phyloP scores from a whole-genome alignment of 1,140 invertebrate species.

The Hycleus cichorii region DNA sequence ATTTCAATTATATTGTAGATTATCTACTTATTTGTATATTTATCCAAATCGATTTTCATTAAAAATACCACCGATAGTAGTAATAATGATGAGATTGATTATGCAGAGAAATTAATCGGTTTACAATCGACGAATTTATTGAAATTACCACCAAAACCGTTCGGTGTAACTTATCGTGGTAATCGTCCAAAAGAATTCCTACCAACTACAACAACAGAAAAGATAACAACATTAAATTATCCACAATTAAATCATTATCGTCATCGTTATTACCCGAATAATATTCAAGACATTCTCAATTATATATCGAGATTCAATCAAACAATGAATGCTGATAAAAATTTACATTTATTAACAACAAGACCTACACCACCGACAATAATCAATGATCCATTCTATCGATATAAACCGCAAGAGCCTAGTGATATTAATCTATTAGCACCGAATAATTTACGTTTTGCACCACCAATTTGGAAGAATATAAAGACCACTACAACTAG shows the following conservation, averaged over 20 bases:
- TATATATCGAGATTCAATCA: slow-evolving; percentile 31
- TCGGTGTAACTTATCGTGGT: too few relatives aligned
- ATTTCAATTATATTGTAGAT: not conserved
- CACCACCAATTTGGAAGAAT: slow-evolving; percentile 29
- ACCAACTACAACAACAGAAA: slow-evolving; percentile 11
- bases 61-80: not conserved
- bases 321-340: slow-evolving; percentile 10
- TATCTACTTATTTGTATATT: slow-evolving; percentile 3
- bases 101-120: slow-evolving; percentile 9
- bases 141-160: not conserved
- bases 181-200: too few relatives aligned
- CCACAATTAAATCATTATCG: slow-evolving; percentile 43
- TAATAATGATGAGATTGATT: too few relatives aligned
- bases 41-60: not conserved
- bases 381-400: slow-evolving; percentile 42
- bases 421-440: slow-evolving; percentile 48
- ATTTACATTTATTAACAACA: not conserved
- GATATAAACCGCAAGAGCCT: slow-evolving; percentile 47
- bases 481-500: slow-evolving; percentile 1
- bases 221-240: slow-evolving; percentile 33
- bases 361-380: not conserved
- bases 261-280: slow-evolving; percentile 42
- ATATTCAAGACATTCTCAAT: slow-evolving; percentile 48
- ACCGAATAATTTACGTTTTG: slow-evolving; percentile 41
- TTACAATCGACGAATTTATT: not conserved